Conservation (phyloP, 2,888 invertebrate species). For the Ceramica pisi region DNA sequence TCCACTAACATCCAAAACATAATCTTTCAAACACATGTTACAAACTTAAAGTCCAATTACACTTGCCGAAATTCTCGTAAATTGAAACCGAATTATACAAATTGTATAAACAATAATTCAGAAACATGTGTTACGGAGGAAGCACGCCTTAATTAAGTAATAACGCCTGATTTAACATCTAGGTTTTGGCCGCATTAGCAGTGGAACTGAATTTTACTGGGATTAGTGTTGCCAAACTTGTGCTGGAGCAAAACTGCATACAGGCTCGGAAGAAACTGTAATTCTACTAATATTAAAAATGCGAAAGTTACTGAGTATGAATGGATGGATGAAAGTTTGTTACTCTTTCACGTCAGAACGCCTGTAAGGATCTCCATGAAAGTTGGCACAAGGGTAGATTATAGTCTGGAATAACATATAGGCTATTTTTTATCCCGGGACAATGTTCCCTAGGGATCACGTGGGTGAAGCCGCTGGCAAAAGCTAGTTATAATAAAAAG, state of each 20-base stretch:
- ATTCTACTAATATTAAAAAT: too few relatives aligned
- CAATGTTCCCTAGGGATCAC: too few relatives aligned
- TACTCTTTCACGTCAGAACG: too few relatives aligned
- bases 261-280: background rate
- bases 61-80: constrained; percentile 62
- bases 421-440: too few relatives aligned
- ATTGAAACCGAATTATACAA: constrained; percentile 65
- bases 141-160: constrained; percentile 82
- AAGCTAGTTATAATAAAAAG: too few relatives aligned
- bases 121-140: constrained; percentile 63
- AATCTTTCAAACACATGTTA: constrained; percentile 54
- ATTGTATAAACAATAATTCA: constrained; percentile 71
- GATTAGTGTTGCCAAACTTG: background rate
- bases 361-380: too few relatives aligned
- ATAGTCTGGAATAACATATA: too few relatives aligned
- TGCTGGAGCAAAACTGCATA: background rate
- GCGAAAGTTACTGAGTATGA: too few relatives aligned
- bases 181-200: constrained; percentile 74
- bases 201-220: constrained; percentile 59
- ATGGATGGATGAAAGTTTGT: too few relatives aligned
- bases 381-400: too few relatives aligned
- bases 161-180: constrained; percentile 79
- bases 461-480: too few relatives aligned
- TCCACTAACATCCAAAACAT: constrained; percentile 39
- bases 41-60: constrained; percentile 71